Evolutionary conservation across 2,888 invertebrate species (phyloP).

Genomic region (Cosmopolites sordidus): DNA sequence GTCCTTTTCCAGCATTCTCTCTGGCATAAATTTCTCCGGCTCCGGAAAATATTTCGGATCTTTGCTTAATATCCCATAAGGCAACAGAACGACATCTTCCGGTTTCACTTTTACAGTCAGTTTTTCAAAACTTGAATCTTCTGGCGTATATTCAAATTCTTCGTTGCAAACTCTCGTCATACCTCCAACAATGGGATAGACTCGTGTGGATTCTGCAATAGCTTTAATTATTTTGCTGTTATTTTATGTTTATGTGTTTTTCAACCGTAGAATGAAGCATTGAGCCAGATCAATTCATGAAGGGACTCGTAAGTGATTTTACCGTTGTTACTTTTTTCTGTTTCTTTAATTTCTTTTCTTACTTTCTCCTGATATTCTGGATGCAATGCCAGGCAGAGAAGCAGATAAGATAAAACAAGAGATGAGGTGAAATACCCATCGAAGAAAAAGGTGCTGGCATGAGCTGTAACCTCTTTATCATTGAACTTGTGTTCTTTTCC

Average conservation of each 20-base stretch:
- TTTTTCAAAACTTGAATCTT: conserved; percentile 14
- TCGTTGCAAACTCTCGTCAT: conserved; percentile 17
- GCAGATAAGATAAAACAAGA: conserved; percentile 3
- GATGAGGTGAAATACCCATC: conserved; percentile 19
- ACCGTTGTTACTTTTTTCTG: conserved; percentile 11
- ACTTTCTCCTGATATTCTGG: conserved; percentile 17
- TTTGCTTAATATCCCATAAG: conserved; percentile 9
- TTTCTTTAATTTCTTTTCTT: conserved; percentile 11
- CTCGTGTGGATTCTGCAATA: conserved; percentile 16
- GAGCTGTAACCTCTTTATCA: conserved; percentile 9
- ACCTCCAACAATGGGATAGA: conserved; percentile 8
- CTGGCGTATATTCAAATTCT: conserved; percentile 16
- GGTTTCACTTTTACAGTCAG: conserved; percentile 14
- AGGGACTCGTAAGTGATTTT: conserved; percentile 15
- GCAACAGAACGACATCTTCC: conserved; percentile 12
- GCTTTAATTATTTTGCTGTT: no score
- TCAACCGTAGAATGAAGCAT: conserved; percentile 19
- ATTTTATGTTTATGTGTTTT: neutral
- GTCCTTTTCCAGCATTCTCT: conserved; percentile 17
- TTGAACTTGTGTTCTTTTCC: conserved; percentile 7
- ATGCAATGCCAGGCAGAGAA: conserved; percentile 10
- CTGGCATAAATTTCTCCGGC: conserved; percentile 17
- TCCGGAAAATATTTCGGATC: conserved; percentile 21
- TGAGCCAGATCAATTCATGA: conserved; percentile 15
- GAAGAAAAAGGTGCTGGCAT: conserved; percentile 14